phyloP scores from a whole-genome alignment of 2,797 vertebrate species.

The Aphelocoma californica region DNA sequence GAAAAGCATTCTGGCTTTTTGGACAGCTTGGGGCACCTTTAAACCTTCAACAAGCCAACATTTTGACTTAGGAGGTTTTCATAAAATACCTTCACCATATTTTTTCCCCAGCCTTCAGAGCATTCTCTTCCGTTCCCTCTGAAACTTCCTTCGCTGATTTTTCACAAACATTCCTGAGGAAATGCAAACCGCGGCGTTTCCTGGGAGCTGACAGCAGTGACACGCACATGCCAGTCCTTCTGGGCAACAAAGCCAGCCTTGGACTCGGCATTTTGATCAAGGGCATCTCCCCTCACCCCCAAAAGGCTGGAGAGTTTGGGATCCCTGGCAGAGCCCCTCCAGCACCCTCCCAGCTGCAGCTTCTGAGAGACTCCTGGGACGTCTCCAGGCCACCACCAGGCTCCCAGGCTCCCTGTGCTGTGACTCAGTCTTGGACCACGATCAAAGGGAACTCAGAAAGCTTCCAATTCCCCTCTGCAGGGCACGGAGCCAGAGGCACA shows the following conservation, averaged over 20 bases:
- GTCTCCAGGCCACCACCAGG: not conserved
- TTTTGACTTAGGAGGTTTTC: not conserved
- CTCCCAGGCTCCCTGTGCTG: not conserved
- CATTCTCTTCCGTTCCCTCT: not conserved
- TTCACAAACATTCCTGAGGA: not conserved
- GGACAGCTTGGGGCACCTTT: not conserved
- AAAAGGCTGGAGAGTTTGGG: not conserved
- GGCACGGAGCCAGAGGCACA: not conserved
- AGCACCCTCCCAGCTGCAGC: not conserved
- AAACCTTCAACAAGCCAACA: not conserved
- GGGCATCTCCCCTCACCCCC: not conserved
- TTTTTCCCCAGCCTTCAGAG: not conserved
- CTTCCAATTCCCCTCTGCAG: not conserved
- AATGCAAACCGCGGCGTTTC: fast-evolving
- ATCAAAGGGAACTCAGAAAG: slow-evolving; percentile 37
- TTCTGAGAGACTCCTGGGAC: not conserved
- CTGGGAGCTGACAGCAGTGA: not conserved
- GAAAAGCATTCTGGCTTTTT: not conserved
- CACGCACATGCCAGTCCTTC: not conserved
- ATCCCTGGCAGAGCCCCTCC: not conserved
- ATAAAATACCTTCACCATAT: not conserved
- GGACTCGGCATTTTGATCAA: not conserved
- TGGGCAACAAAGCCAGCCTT: not conserved
- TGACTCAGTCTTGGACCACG: not conserved
- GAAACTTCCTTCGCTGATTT: not conserved